A percentile compares a stretch with the other conserved stretches of the same genome.
phyloP scores from a whole-genome alignment of 2,888 invertebrate species.

The Drosophila recens region DNA sequence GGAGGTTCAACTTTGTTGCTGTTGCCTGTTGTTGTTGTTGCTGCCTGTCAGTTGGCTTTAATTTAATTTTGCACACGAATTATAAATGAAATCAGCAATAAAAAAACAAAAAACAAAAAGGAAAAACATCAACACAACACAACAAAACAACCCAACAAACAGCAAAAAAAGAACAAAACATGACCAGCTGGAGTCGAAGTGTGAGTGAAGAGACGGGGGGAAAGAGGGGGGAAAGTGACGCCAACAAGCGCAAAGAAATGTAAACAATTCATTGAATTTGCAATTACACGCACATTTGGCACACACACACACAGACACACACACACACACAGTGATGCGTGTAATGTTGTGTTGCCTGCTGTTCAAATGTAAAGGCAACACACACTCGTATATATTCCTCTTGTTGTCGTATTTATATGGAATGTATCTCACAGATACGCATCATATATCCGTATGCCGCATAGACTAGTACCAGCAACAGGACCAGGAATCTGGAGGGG shows the following conservation, averaged over 20 bases:
- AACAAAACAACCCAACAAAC: conserved; percentile 25
- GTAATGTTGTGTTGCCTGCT: conserved; percentile 70
- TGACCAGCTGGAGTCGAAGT: conserved; percentile 46
- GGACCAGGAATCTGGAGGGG: background rate
- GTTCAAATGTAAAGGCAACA: conserved; percentile 49
- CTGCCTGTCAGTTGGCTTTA: conserved; percentile 77
- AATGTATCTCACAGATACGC: conserved; percentile 79
- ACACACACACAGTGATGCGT: conserved; percentile 61
- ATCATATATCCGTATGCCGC: conserved; percentile 67
- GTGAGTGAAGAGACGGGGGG: background rate
- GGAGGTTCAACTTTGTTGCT: conserved; percentile 31
- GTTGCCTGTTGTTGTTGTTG: conserved; percentile 29
- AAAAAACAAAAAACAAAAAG: conserved; percentile 37
- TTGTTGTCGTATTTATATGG: conserved; percentile 64
- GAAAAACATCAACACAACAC: no score
- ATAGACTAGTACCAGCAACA: conserved; percentile 2
- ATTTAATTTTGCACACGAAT: conserved; percentile 80
- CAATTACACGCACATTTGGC: conserved; percentile 83
- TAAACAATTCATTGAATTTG: conserved; percentile 83
- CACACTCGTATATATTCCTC: conserved; percentile 35
- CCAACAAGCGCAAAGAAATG: conserved; percentile 82
- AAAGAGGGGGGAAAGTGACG: conserved; percentile 28
- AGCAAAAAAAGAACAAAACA: conserved; percentile 59
- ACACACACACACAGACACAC: conserved; percentile 51
- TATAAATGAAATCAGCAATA: conserved; percentile 76